Evolutionary conservation across 2,888 invertebrate species (phyloP).

Genomic region (Dryobota labecula): DNA sequence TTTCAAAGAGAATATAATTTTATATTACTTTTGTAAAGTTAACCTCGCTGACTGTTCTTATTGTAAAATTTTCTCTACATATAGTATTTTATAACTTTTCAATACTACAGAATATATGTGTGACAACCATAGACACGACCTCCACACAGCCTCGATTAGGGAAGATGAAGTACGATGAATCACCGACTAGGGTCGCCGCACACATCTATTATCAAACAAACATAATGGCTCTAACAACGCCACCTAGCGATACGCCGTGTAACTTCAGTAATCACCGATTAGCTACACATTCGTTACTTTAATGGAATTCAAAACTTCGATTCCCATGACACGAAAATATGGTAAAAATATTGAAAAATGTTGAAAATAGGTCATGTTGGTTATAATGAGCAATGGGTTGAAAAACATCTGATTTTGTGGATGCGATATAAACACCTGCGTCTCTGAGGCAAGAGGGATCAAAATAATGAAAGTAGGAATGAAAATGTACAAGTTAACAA

Average conservation of each 20-base stretch:
- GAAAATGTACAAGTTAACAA: conserved; percentile 10
- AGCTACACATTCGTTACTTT: conserved; percentile 40
- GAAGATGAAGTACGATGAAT: conserved; percentile 80
- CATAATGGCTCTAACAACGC: conserved; percentile 51
- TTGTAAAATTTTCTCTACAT: neutral
- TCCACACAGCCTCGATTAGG: conserved; percentile 69
- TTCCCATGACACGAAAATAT: conserved; percentile 35
- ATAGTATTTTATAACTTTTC: neutral
- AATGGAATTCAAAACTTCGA: conserved; percentile 37
- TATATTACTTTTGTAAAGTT: neutral
- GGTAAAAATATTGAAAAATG: conserved; percentile 43
- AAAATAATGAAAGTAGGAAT: conserved; percentile 33
- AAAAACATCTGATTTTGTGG: conserved; percentile 49
- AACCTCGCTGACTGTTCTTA: neutral
- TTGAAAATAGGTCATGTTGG: conserved; percentile 50
- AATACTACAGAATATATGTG: neutral
- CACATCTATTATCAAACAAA: conserved; percentile 63
- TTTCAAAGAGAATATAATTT: neutral
- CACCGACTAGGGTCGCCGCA: conserved; percentile 66
- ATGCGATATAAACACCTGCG: conserved; percentile 44
- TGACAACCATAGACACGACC: conserved; percentile 57
- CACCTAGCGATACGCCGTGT: conserved; percentile 37
- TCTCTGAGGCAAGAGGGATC: conserved; percentile 18
- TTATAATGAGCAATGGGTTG: conserved; percentile 45
- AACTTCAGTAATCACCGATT: conserved; percentile 47